phyloP scores from a whole-genome alignment of 2,113 vertebrate genomes.

The Pavo muticus region DNA sequence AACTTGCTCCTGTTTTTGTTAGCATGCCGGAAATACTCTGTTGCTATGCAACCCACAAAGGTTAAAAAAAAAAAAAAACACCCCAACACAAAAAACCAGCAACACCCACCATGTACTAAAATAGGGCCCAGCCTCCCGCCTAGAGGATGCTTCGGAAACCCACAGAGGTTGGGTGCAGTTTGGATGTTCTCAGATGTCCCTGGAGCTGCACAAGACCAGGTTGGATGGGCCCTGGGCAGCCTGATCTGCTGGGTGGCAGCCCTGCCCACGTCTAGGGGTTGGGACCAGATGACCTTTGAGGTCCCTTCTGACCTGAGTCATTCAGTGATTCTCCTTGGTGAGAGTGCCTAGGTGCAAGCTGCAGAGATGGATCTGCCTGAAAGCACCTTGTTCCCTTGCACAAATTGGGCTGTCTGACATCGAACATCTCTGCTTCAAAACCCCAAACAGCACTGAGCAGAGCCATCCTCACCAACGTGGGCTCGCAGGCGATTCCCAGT shows the following conservation, averaged over 20 bases:
- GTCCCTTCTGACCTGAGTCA: too few species aligned
- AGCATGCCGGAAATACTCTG: background rate
- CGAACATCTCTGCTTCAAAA: background rate
- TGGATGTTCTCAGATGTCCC: background rate
- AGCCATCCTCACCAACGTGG: background rate
- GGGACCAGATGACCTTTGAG: too few species aligned
- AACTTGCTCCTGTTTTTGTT: background rate
- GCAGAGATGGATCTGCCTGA: background rate
- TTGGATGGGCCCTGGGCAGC: too few species aligned
- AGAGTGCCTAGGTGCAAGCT: background rate
- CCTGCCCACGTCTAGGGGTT: too few species aligned
- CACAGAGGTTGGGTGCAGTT: background rate
- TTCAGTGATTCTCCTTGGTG: background rate
- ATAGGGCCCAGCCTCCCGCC: slow-evolving; percentile 1
- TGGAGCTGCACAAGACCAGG: too few species aligned
- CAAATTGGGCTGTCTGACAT: background rate
- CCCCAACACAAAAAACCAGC: background rate
- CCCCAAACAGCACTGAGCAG: background rate
- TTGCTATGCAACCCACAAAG: slow-evolving; percentile 56
- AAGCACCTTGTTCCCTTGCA: background rate
- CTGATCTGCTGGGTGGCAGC: too few species aligned
- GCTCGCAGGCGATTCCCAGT: background rate
- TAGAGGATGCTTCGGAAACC: slow-evolving; percentile 9
- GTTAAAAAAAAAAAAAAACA: background rate
- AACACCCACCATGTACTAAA: background rate